Conservation (phyloP, 2,113 vertebrate species). For the Madoqua kirkii region DNA sequence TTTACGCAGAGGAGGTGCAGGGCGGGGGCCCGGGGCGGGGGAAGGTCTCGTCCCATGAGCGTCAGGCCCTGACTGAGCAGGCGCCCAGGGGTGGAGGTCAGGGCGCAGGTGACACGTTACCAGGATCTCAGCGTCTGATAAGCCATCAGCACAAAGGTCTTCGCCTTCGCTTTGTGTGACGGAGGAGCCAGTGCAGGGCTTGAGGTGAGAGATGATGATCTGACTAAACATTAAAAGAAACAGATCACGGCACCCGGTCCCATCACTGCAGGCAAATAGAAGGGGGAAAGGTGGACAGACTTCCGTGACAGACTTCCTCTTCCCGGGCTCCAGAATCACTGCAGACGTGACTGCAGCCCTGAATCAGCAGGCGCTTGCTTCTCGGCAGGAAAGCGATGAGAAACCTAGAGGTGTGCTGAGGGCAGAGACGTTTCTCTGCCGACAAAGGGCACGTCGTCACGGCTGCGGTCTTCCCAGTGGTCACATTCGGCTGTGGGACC, state of each 20-base stretch:
- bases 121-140: neutral
- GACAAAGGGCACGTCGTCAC: neutral
- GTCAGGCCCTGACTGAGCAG: fast-evolving
- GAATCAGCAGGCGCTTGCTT: neutral
- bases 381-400: neutral
- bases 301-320: neutral
- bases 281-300: neutral
- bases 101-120: neutral
- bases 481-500: neutral
- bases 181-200: neutral
- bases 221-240: neutral
- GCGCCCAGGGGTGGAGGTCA: fast-evolving
- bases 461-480: neutral
- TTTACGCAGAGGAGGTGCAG: neutral
- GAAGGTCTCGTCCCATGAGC: neutral
- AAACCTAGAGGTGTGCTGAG: neutral
- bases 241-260: neutral
- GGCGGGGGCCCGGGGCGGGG: neutral
- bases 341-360: neutral
- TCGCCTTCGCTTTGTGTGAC: neutral
- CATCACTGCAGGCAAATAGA: neutral
- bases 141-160: neutral
- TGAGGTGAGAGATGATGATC: neutral
- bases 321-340: neutral
- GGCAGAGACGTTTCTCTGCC: neutral